A percentile compares a stretch with the other conserved stretches of the same genome.
Evolutionary conservation across 2,797 vertebrate genomes (phyloP).

Genomic region (Argya squamiceps): DNA sequence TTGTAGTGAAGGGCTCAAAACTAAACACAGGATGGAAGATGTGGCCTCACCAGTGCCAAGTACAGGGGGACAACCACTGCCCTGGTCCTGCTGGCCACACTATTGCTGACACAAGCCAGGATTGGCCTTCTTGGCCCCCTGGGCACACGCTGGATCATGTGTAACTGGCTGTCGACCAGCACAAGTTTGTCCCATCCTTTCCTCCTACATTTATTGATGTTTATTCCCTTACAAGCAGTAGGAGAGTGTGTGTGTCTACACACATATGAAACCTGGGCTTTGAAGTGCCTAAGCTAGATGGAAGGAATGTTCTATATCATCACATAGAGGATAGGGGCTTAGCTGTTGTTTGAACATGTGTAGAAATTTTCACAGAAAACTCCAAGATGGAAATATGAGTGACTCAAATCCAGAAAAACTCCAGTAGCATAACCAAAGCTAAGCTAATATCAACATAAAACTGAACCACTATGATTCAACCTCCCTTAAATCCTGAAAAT

Average conservation of each 20-base stretch:
- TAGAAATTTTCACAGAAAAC: background rate
- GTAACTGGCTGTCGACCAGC: background rate
- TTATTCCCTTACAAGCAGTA: background rate
- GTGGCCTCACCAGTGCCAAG: background rate
- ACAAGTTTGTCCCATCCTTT: background rate
- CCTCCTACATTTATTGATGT: background rate
- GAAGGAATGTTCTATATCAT: background rate
- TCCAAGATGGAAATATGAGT: background rate
- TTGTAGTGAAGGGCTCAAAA: background rate
- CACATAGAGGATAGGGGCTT: rapidly evolving
- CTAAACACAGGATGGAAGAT: background rate
- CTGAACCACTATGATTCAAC: background rate
- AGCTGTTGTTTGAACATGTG: background rate
- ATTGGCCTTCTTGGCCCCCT: background rate
- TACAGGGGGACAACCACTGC: background rate
- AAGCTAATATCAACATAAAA: background rate
- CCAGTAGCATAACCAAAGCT: background rate
- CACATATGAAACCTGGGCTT: background rate
- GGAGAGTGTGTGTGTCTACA: background rate
- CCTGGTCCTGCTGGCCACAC: background rate
- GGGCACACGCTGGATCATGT: background rate
- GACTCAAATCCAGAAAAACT: background rate
- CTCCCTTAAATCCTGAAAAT: background rate
- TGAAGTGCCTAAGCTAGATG: background rate
- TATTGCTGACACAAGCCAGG: background rate